Evolutionary conservation across 2,113 vertebrate species (phyloP).

Genomic region (Apodemus speciosus): DNA sequence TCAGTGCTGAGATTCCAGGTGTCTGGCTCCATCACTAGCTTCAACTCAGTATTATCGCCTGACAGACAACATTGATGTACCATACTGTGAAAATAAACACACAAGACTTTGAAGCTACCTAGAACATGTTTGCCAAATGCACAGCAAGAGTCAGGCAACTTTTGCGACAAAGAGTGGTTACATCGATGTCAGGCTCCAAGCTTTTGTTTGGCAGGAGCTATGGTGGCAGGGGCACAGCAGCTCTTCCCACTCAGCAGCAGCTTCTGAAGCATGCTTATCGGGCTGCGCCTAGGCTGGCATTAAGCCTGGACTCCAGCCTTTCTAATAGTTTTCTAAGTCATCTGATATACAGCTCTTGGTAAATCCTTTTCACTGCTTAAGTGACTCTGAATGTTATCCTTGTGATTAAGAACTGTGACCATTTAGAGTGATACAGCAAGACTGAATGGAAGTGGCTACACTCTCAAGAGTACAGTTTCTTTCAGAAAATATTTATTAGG

Average conservation of each 20-base stretch:
- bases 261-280: not conserved
- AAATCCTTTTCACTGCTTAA: not conserved
- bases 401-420: slow-evolving; percentile 3
- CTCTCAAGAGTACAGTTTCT: not conserved
- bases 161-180: not conserved
- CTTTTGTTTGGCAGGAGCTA: not conserved
- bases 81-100: not conserved
- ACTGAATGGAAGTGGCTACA: not conserved
- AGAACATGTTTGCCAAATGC: not conserved
- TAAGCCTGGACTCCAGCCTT: not conserved
- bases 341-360: not conserved
- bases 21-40: not conserved
- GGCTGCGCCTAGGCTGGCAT: not conserved
- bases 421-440: not conserved
- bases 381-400: not conserved
- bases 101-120: not conserved
- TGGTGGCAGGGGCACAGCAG: not conserved
- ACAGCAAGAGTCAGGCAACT: not conserved
- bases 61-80: not conserved
- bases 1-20: not conserved
- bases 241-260: not conserved
- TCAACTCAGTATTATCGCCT: not conserved
- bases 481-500: slow-evolving; percentile 38
- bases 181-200: not conserved
- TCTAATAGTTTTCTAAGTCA: not conserved